These are phyloP conservation scores for Echinometra lucunter DNA, from an alignment of 53 echinoderm and acorn worm species.

Conservation along the genomic window DNA sequence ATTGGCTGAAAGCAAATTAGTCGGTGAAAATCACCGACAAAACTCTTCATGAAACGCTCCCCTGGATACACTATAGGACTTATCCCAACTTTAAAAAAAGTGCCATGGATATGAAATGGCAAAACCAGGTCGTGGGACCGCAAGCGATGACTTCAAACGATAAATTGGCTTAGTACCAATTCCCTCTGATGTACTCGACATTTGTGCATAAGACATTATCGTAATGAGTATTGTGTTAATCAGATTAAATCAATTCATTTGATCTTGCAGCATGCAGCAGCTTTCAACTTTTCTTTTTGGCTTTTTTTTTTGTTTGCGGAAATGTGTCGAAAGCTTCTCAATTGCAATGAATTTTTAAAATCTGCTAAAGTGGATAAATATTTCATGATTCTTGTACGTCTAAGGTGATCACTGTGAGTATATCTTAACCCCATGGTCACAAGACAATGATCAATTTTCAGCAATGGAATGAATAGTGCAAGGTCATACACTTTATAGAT, in stretches of 20 bases:
- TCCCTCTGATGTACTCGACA: background rate
- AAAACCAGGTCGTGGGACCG: slow-evolving; percentile 18
- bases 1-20: too few relatives aligned
- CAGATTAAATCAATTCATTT: slow-evolving; percentile 19
- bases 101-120: background rate
- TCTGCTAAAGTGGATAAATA: too few relatives aligned
- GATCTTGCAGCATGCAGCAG: background rate
- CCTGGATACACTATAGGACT: background rate
- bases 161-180: slow-evolving; percentile 1
- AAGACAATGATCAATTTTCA: too few relatives aligned
- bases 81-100: background rate
- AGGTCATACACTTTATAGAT: too few relatives aligned
- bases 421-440: too few relatives aligned
- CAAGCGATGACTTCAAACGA: background rate
- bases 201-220: background rate
- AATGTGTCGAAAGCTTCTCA: too few relatives aligned
- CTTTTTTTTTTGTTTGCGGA: background rate
- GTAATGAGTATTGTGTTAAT: slow-evolving; percentile 20
- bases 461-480: too few relatives aligned
- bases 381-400: too few relatives aligned
- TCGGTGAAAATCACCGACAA: too few relatives aligned
- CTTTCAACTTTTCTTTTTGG: background rate
- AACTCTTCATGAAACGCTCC: too few relatives aligned
- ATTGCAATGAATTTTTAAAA: too few relatives aligned
- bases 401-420: too few relatives aligned